These are phyloP conservation scores for Galagoides demidoff DNA, from an alignment of 2,797 vertebrate genomes.

Conservation along the genomic window DNA sequence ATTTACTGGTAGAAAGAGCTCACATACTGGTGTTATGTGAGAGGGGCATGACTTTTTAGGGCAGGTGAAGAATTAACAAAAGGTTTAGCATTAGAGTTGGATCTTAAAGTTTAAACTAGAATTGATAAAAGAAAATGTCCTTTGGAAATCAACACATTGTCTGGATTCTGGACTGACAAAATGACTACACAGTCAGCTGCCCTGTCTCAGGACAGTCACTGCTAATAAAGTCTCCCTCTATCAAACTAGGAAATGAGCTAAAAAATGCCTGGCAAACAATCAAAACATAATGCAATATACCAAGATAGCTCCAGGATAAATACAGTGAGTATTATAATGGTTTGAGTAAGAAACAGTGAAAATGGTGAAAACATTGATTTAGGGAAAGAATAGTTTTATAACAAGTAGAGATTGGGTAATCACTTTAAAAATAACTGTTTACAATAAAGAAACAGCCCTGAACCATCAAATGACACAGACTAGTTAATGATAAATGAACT, in stretches of 20 bases:
- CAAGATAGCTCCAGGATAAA: neutral
- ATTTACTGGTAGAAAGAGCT: no score
- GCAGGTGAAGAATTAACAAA: neutral
- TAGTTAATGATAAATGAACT: neutral
- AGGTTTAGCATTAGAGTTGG: neutral
- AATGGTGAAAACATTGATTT: neutral
- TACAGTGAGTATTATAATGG: neutral
- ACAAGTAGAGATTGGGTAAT: neutral
- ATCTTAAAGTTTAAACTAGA: neutral
- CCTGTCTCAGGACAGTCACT: neutral
- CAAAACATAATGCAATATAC: neutral
- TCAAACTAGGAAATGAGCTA: neutral
- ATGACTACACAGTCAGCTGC: neutral
- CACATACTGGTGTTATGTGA: neutral
- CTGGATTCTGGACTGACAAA: neutral
- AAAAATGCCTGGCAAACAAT: constrained; percentile 1
- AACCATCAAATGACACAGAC: neutral
- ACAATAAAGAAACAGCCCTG: neutral
- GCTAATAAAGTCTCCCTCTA: neutral
- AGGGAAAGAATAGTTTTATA: neutral
- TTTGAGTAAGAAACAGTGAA: neutral
- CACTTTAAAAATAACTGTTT: neutral
- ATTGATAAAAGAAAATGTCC: neutral
- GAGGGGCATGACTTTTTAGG: neutral
- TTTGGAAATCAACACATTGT: neutral